These are phyloP conservation scores for Otolemur garnettii DNA, from an alignment of 2,113 vertebrate genomes.

Conservation along the genomic window DNA sequence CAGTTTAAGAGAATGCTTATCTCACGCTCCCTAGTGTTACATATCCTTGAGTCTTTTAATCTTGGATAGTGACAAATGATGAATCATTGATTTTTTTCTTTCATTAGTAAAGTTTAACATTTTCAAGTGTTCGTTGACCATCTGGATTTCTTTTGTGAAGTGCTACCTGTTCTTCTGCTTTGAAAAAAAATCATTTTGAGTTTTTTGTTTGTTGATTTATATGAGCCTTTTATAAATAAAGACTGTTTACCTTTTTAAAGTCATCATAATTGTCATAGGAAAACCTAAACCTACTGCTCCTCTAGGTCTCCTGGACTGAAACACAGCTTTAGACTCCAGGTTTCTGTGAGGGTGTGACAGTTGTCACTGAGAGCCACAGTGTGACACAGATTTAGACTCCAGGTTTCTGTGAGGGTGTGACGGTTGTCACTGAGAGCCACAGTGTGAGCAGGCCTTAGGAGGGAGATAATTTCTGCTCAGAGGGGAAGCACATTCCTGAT, in stretches of 20 bases:
- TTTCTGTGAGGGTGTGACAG: background rate
- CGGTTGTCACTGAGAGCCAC: background rate
- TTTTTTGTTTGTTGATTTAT: background rate
- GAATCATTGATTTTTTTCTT: background rate
- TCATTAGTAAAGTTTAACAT: background rate
- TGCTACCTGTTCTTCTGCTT: background rate
- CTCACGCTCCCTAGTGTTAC: background rate
- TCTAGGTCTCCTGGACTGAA: background rate
- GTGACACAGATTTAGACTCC: background rate
- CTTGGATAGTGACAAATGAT: background rate
- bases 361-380: background rate
- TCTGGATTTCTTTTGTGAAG: background rate
- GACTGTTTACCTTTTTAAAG: background rate
- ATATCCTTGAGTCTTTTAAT: background rate
- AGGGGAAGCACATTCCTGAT: background rate
- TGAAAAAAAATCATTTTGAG: background rate
- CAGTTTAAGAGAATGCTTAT: background rate
- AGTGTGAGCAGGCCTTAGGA: background rate
- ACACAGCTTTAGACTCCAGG: background rate
- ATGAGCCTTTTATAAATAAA: background rate
- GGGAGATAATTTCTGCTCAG: background rate
- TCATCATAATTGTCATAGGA: background rate
- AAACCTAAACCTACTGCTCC: background rate
- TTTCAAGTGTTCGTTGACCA: background rate
- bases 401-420: background rate